A percentile compares a stretch with the other conserved stretches of the same genome.
These are phyloP conservation scores for Amphiprion ocellaris DNA, from an alignment of 2,113 vertebrate species.

Conservation along the genomic window DNA sequence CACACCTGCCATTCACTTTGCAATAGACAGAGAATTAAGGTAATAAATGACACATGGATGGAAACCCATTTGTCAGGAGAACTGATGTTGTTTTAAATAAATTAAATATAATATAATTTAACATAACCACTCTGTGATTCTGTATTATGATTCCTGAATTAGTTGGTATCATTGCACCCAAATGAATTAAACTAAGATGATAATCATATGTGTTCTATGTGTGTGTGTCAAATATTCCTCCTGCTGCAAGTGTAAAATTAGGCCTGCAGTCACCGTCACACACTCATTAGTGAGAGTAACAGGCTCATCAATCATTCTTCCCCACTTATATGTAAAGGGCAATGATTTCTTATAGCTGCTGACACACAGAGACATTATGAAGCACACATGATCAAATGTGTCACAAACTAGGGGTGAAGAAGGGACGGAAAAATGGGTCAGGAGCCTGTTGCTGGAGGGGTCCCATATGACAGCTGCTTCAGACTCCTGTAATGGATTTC, in stretches of 20 bases:
- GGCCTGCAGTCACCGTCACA: constrained; percentile 64
- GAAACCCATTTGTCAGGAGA: too few relatives aligned
- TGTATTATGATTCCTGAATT: background rate
- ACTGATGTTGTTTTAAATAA: background rate
- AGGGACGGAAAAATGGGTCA: constrained; percentile 49
- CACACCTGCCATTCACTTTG: background rate
- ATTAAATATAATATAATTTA: background rate
- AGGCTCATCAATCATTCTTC: constrained; percentile 62
- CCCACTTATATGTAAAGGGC: constrained; percentile 44
- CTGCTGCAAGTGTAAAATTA: constrained; percentile 16
- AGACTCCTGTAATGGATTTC: constrained; percentile 42
- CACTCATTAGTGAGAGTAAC: constrained; percentile 52
- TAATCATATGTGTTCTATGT: too few relatives aligned
- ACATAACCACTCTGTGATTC: background rate
- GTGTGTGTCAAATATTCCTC: constrained; percentile 18
- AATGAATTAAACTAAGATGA: background rate
- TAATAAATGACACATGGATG: too few relatives aligned
- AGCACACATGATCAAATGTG: constrained; percentile 51
- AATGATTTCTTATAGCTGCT: constrained; percentile 42
- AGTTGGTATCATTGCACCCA: background rate
- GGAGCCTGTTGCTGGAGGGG: constrained; percentile 44
- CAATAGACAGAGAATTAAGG: too few relatives aligned
- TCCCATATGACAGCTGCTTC: constrained; percentile 33
- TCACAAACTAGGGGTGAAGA: constrained; percentile 56
- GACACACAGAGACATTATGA: constrained; percentile 38